A percentile compares a stretch with the other conserved stretches of the same genome.
phyloP scores from a whole-genome alignment of 2,888 invertebrate genomes.

The Lysandra bellargus region DNA sequence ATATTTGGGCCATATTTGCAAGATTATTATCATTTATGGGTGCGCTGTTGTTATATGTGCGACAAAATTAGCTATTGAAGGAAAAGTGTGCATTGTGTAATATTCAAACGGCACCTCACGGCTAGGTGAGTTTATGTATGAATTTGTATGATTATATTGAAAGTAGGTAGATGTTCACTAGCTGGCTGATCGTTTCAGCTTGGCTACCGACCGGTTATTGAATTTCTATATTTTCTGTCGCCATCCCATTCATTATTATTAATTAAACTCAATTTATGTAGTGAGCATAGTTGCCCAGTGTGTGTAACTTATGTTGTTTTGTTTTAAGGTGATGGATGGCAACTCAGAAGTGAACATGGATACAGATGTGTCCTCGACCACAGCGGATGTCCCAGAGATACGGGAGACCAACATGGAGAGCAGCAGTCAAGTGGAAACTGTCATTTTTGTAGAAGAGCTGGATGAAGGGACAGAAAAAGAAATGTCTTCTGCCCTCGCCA shows the following conservation, averaged over 20 bases:
- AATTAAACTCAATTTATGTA: constrained; percentile 48
- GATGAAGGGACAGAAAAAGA: constrained; percentile 46
- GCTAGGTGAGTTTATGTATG: constrained; percentile 65
- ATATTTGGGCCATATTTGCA: constrained; percentile 49
- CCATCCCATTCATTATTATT: constrained; percentile 42
- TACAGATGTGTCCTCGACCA: constrained; percentile 69
- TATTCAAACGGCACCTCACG: constrained; percentile 15
- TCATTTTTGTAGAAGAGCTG: constrained; percentile 63
- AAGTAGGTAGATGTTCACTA: constrained; percentile 62
- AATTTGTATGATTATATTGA: constrained; percentile 67
- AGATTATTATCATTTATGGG: constrained; percentile 44
- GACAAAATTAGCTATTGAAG: constrained; percentile 19
- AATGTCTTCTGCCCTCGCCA: constrained; percentile 23
- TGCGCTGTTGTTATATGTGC: constrained; percentile 37
- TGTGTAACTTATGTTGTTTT: constrained; percentile 34
- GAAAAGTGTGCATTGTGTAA: constrained; percentile 32
- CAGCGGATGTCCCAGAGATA: constrained; percentile 58
- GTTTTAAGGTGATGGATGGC: constrained; percentile 68
- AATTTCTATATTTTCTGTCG: constrained; percentile 55
- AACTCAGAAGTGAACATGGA: constrained; percentile 66
- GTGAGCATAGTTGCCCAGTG: constrained; percentile 29
- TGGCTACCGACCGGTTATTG: constrained; percentile 68
- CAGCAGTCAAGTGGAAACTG: constrained; percentile 61
- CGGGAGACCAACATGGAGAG: constrained; percentile 55
- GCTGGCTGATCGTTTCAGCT: constrained; percentile 58